phyloP scores from a whole-genome alignment of 2,113 vertebrate genomes.

The Nerophis ophidion region DNA sequence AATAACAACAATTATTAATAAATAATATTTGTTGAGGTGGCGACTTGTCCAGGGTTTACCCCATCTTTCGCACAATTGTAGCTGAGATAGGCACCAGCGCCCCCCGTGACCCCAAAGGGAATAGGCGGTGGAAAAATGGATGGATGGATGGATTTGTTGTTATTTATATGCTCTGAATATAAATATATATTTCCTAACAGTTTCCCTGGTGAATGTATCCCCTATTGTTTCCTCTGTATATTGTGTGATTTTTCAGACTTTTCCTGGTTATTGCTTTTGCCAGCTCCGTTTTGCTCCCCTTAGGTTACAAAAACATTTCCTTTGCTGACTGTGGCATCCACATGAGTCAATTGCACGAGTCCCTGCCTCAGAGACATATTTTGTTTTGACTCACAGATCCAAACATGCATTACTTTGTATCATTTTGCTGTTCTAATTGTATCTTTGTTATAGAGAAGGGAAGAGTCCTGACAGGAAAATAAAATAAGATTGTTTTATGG shows the following conservation, averaged over 20 bases:
- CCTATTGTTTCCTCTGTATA: conserved; percentile 1
- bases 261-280: conserved; percentile 6
- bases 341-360: conserved; percentile 2
- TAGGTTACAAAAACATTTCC: conserved; percentile 7
- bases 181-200: neutral
- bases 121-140: no score
- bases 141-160: no score
- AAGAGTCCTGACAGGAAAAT: neutral
- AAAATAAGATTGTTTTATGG: neutral
- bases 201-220: neutral
- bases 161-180: no score
- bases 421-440: neutral
- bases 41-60: no score
- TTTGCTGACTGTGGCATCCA: conserved; percentile 7
- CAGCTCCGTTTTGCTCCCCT: conserved; percentile 1
- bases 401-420: neutral
- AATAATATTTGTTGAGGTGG: no score
- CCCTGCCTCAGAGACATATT: neutral
- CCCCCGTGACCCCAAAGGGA: no score
- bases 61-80: no score
- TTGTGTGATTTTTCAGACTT: neutral
- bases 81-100: no score
- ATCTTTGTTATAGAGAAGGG: neutral
- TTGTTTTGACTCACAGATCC: neutral
- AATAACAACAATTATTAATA: no score